A percentile compares a stretch with the other conserved stretches of the same genome.
These are phyloP conservation scores for Ceratoteleas bidentatus DNA, from an alignment of 1,140 invertebrate genomes.

Conservation along the genomic window DNA sequence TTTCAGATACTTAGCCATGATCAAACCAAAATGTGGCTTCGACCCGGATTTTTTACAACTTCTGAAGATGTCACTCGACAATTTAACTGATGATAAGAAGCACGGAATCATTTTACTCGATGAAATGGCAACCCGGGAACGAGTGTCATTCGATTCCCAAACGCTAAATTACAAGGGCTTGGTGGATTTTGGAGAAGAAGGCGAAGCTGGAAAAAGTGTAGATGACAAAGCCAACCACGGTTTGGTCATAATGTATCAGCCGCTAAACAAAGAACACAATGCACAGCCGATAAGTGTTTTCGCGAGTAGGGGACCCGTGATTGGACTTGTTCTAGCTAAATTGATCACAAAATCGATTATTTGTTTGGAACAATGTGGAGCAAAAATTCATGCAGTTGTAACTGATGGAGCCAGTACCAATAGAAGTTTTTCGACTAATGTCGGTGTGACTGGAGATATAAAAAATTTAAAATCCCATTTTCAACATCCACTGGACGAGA, in stretches of 20 bases:
- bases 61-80: constrained; percentile 7
- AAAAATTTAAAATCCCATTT: constrained; percentile 6
- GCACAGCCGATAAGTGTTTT: constrained; percentile 14
- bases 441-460: constrained; percentile 31
- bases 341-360: constrained; percentile 54
- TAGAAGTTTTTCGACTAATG: constrained; percentile 36
- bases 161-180: constrained; percentile 31
- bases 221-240: constrained; percentile 45
- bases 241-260: constrained; percentile 62
- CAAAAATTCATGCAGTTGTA: constrained; percentile 55
- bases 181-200: constrained; percentile 26
- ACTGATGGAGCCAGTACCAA: constrained; percentile 45
- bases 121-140: constrained; percentile 39
- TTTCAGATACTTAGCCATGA: constrained; percentile 27
- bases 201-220: background rate
- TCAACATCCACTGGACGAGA: constrained; percentile 8
- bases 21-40: constrained; percentile 22
- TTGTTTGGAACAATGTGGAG: constrained; percentile 37
- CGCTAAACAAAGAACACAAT: constrained; percentile 21
- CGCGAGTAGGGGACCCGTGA: constrained; percentile 13
- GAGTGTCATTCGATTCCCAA: constrained; percentile 28
- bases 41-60: constrained; percentile 17
- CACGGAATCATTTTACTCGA: constrained; percentile 15
- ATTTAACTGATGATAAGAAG: constrained; percentile 6
- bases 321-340: constrained; percentile 33